Evolutionary conservation across 2,888 invertebrate genomes (phyloP), one percentile per base, ranked within the genome.

Genomic region (Athalia rosae): DNA sequence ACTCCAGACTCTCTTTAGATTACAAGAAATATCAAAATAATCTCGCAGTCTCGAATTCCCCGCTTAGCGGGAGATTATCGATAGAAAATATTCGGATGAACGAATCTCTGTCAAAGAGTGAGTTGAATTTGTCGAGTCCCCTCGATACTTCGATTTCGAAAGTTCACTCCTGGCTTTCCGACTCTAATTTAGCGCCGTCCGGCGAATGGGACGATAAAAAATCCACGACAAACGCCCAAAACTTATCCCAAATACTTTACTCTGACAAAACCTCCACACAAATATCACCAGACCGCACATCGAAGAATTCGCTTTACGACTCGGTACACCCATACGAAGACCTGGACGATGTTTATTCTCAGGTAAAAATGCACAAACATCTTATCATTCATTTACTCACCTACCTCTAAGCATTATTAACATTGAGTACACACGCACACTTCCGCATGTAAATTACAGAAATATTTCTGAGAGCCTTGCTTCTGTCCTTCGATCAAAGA

Each of bases 1-100:
- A 88, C 77, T 80, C 82, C 3, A 80, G 82, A 8, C 77, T 87
- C 9, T 85, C 82, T 4, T 67, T 87, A 66, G 84, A 84, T 62
- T 84, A 87, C 74, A 76, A 80, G 48, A 59, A 79, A 62, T 48
- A 47, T 43, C 58, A 59, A n/a, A 63, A 74, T 28, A 59, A 66
- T 11, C 62, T 61, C 11, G 62, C 62, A 8, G 53, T 78, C 11
- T 76, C 76, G 58, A 58, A 4, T 50, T 73, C 62, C 53, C 71
- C 50, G 50, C 62, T 15, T 1, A 45, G 53, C 62, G 71, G 59
- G 13, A 69, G 71, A 62, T 62, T 71, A 13, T 77, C 71, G 43
- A 13, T 56, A 11, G 67, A 77, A 0, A 53, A 77, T 13, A 8
- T 58, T 11, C 59, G 79, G 43, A 28, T 79, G 11, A 73, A 79